Base-by-base conservation (phyloP, 2,888 invertebrate species). In the Nineta flava region DNA sequence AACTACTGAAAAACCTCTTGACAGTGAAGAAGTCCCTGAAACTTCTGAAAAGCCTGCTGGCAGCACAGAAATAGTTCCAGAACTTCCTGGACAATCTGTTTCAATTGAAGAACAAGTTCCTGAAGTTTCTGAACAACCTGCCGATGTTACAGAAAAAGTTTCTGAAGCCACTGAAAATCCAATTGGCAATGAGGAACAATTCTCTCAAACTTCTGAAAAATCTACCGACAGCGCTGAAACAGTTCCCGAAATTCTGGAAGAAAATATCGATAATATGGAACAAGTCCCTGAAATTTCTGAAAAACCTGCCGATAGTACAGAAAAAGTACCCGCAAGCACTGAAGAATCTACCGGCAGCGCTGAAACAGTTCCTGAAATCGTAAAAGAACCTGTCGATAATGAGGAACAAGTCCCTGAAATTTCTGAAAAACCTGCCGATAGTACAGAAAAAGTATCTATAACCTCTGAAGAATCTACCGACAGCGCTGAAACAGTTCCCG, bases 391-490 rank as follows among this genome's bases (percentile, higher is more conserved):
- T 26, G 47, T 49, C 51, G 51, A 54, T 45, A 17, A 19, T 35
- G 52, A 52, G 31, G 47, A 46, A 40, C 48, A 51, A 47, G 47
- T 32, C 17, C 48, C 46, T 31, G 49, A 47, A 42, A 42, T 44
- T 9, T 47, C 50, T 49, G 48, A 46, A 31, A 52, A 52, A 47
- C 47, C 51, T n/a, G n/a, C n/a, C n/a, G n/a, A n/a, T n/a, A n/a
- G n/a, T n/a, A n/a, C n/a, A n/a, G n/a, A n/a, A n/a, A n/a, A n/a
- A n/a, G n/a, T n/a, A n/a, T n/a, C n/a, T n/a, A n/a, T n/a, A n/a
- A n/a, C n/a, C n/a, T n/a, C n/a, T n/a, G n/a, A n/a, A 50, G 49
- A 21, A n/a, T 15, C 17, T n/a, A n/a, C n/a, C n/a, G n/a, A n/a
- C n/a, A n/a, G n/a, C 4, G 46, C 52, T 47, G 50, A 47, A n/a